Conservation (phyloP, 2,113 vertebrate species). For the Spheniscus mendiculus region DNA sequence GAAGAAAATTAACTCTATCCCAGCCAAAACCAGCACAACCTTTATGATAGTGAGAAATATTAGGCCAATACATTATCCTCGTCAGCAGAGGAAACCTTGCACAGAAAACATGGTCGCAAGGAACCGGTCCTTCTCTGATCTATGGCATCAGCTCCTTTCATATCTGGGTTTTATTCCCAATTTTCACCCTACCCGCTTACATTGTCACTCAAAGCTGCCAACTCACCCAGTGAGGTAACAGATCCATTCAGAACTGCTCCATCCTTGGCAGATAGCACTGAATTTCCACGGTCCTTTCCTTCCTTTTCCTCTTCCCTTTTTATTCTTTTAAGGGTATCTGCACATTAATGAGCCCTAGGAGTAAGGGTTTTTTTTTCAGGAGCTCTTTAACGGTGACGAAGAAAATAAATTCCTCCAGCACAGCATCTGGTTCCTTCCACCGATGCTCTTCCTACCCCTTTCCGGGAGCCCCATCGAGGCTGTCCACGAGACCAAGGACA, state of each 20-base stretch:
- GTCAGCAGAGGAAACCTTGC: not conserved
- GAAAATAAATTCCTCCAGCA: not conserved
- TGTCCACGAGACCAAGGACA: not conserved
- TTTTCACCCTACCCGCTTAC: not conserved
- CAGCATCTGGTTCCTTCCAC: not conserved
- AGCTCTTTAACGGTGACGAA: not conserved
- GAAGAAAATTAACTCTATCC: not conserved
- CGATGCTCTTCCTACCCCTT: not conserved
- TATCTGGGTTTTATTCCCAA: not conserved
- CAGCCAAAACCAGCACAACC: not conserved
- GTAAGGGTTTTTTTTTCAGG: not conserved
- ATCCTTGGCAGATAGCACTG: not conserved
- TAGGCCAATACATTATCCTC: not conserved
- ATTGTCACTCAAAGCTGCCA: not conserved
- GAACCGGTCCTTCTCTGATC: not conserved
- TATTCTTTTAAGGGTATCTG: not conserved
- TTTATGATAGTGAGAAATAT: fast-evolving
- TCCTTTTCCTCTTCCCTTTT: not conserved
- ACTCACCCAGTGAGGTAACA: not conserved
- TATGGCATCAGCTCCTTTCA: not conserved
- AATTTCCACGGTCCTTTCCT: not conserved
- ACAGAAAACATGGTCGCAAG: not conserved
- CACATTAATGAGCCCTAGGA: not conserved
- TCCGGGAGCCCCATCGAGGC: not conserved
- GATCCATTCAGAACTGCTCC: not conserved